Evolutionary conservation across 2,888 invertebrate genomes (phyloP), one percentile per base, ranked within the genome.

Genomic region (Rotaria macrura): DNA sequence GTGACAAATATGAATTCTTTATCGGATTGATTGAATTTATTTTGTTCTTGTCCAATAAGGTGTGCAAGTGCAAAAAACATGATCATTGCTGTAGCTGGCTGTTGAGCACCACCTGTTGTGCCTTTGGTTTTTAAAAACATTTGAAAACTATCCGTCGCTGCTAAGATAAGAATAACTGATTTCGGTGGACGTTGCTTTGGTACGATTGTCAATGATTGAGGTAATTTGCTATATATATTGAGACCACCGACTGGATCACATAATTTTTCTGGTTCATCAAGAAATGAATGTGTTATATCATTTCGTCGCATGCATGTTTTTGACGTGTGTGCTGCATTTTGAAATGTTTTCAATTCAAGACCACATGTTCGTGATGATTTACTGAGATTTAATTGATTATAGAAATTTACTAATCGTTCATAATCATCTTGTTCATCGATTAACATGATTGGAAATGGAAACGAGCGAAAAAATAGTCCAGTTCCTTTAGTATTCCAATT

Each of bases 171-270:
- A 25, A 84, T 52, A 6, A 84, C 52, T 12, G 84, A 84, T 84
- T 54, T 40, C 1, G n/a, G 52, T 25, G 20, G 23, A 25, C 84
- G 84, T 34, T 12, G 10, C 20, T 65, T 65, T 4, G 65, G 65
- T 34, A 14, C 34, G 25, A 34, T 7, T 9, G 55, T 57, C 9
- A 57, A 40, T 40, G 38, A 25, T 10, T 54, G 38, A 25, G 84
- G 49, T 40, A 84, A 25, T 57, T 54, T 47, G n/a, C 84, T 84
- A 12, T 43, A 84, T 1, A 65, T 65, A 65, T 65, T 65, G 5
- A 12, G 10, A 14, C 55, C 84, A 40, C 84, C 84, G 23, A 84
- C 55, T 1, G 84, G 84, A 47, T 57, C 84, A 57, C 84, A 84
- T 25, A 84, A n/a, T 54, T 7, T 23, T 38, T 54, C 55, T 23